Conservation (phyloP, 2,113 vertebrate genomes). For the Thalassarche chlororhynchos region DNA sequence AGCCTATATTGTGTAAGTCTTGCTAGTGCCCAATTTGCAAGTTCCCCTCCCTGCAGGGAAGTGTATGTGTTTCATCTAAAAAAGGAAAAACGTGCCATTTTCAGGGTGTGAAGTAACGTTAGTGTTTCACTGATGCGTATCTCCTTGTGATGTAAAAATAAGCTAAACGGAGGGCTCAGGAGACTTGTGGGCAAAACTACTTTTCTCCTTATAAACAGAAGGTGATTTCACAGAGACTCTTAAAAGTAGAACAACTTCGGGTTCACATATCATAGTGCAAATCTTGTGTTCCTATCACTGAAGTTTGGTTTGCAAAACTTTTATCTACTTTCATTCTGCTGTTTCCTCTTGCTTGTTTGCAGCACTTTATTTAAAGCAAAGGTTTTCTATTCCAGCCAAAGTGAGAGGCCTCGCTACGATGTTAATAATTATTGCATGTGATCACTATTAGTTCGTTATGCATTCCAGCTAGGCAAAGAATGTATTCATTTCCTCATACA, state of each 20-base stretch:
- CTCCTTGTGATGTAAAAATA: constrained; percentile 52
- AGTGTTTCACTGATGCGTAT: neutral
- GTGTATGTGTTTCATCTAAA: neutral
- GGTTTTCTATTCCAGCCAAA: neutral
- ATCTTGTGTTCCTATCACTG: neutral
- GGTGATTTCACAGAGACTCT: neutral
- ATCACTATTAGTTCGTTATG: neutral
- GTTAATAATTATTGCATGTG: neutral
- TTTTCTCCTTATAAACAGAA: constrained; percentile 14
- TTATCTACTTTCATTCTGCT: neutral
- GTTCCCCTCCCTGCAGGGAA: constrained; percentile 25
- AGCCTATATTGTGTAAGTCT: neutral
- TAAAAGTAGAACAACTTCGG: neutral
- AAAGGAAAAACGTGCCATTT: constrained; percentile 46
- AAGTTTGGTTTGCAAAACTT: neutral
- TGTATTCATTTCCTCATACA: neutral
- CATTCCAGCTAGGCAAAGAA: neutral
- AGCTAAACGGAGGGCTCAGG: neutral
- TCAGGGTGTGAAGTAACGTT: constrained; percentile 13
- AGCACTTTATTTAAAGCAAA: neutral
- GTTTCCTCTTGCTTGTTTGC: neutral
- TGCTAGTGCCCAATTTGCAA: neutral
- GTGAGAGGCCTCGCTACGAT: neutral
- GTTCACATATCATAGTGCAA: neutral
- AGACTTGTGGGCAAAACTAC: constrained; percentile 9